phyloP scores from a whole-genome alignment of 2,888 invertebrate genomes.

The Hecatera dysodea region DNA sequence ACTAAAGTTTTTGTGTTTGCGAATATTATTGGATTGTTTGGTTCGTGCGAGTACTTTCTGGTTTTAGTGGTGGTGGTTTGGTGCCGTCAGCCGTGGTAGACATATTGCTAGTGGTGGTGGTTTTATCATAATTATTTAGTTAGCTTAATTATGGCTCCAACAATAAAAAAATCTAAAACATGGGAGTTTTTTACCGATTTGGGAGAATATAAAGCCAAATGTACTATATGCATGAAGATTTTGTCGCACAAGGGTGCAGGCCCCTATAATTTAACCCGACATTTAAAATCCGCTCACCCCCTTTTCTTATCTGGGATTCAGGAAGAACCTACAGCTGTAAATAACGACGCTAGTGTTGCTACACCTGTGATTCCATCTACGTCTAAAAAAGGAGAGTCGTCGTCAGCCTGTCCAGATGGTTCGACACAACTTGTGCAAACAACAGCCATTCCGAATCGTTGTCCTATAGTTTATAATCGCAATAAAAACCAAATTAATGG shows the following conservation, averaged over 20 bases:
- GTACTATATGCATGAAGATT: conserved; percentile 19
- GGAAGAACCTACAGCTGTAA: conserved; percentile 5
- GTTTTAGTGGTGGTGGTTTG: conserved; percentile 5
- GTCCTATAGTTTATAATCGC: conserved; percentile 1
- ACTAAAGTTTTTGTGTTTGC: neutral
- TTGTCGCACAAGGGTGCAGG: conserved; percentile 2
- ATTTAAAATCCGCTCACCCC: conserved; percentile 14
- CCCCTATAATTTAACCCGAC: conserved; percentile 24
- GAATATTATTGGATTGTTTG: neutral
- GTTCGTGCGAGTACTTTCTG: neutral
- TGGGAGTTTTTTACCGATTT: conserved; percentile 12
- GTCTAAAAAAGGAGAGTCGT: conserved; percentile 8
- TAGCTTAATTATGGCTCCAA: conserved; percentile 12
- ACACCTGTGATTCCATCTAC: conserved; percentile 38
- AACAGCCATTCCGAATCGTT: conserved; percentile 5
- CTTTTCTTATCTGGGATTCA: conserved; percentile 46
- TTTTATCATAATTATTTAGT: neutral
- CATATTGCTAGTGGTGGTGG: neutral
- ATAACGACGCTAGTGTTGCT: conserved; percentile 20
- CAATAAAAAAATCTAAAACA: conserved; percentile 16
- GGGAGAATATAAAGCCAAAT: conserved; percentile 14
- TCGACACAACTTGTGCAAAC: neutral
- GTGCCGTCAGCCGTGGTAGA: neutral
- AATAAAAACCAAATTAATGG: conserved; percentile 6
- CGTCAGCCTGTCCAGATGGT: conserved; percentile 5